Conservation (phyloP, 2,113 vertebrate genomes). For the Empidonax alnorum region DNA sequence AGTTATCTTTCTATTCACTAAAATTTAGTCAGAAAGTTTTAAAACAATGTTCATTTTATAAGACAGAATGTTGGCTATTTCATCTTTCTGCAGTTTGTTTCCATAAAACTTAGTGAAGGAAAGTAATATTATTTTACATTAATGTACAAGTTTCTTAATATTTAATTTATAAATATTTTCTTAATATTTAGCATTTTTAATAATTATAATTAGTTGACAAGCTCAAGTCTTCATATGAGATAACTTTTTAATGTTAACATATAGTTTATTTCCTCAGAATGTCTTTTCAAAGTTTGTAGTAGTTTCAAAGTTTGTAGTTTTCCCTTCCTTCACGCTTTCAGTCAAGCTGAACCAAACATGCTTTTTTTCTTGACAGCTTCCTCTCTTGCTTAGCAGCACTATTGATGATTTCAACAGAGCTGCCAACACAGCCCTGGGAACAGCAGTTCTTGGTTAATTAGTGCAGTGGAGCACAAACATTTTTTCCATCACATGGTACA, state of each 20-base stretch:
- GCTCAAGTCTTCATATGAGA: neutral
- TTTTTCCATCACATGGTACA: conserved; percentile 31
- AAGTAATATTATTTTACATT: neutral
- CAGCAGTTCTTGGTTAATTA: conserved; percentile 34
- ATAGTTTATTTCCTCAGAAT: neutral
- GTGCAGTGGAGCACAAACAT: conserved; percentile 55
- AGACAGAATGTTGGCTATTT: neutral
- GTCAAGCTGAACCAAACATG: neutral
- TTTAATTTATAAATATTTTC: neutral
- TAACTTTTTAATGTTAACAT: neutral
- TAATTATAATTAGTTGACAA: neutral
- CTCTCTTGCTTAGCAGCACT: conserved; percentile 21
- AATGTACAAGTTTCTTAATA: neutral
- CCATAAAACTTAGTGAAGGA: neutral
- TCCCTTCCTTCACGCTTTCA: neutral
- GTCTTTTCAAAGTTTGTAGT: neutral
- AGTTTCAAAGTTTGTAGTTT: neutral
- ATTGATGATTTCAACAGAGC: conserved; percentile 27
- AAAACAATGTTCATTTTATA: neutral
- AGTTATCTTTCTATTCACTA: neutral
- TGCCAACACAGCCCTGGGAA: conserved; percentile 54
- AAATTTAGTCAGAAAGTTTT: neutral
- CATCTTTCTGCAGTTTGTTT: neutral
- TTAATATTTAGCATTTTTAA: neutral
- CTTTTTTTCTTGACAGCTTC: neutral